Evolutionary conservation across 1,140 invertebrate species (phyloP).

Genomic region (Eumeta japonica): DNA sequence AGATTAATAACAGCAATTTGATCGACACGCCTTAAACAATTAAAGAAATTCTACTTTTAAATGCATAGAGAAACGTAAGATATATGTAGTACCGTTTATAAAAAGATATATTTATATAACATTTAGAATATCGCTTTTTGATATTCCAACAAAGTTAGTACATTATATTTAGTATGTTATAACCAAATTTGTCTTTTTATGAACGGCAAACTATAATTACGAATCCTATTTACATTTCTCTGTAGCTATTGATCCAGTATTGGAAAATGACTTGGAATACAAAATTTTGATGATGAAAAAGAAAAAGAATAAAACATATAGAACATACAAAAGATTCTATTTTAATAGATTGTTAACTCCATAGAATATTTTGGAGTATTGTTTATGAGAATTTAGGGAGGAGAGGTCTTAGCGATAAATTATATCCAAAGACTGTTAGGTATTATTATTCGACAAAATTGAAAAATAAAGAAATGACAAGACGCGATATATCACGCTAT

Average conservation of each 20-base stretch:
- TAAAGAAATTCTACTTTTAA: no score
- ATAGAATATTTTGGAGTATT: slow-evolving; percentile 54
- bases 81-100: no score
- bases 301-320: slow-evolving; percentile 23
- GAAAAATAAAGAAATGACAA: slow-evolving; percentile 27
- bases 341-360: no score
- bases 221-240: no score
- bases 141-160: no score
- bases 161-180: no score
- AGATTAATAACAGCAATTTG: neutral
- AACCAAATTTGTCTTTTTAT: no score
- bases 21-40: neutral
- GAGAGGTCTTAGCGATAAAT: slow-evolving; percentile 51
- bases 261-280: slow-evolving; percentile 21
- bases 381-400: slow-evolving; percentile 48
- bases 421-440: slow-evolving; percentile 54
- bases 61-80: no score
- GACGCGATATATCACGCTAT: slow-evolving; percentile 35
- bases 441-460: slow-evolving; percentile 53
- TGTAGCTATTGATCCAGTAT: slow-evolving; percentile 15
- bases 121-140: no score
- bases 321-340: no score
- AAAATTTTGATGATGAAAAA: slow-evolving; percentile 24
- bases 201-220: no score
- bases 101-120: no score